A percentile compares a stretch with the other conserved stretches of the same genome.
These are phyloP conservation scores for Chrosomus eos DNA, from an alignment of 2,797 vertebrate genomes.

Conservation along the genomic window DNA sequence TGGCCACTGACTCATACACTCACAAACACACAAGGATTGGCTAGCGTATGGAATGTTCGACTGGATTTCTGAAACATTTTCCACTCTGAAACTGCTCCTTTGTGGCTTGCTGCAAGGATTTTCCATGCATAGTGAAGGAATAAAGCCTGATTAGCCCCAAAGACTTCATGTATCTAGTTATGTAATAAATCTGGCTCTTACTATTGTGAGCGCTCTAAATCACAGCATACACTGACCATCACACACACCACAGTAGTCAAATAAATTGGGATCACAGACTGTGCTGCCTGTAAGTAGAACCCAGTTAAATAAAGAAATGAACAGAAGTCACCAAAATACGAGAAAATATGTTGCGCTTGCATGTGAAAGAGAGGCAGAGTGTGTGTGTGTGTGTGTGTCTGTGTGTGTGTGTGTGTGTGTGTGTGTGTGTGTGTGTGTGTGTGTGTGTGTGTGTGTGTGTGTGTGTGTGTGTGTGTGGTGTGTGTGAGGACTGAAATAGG, in stretches of 20 bases:
- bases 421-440: neutral
- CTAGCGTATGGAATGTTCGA: conserved; percentile 37
- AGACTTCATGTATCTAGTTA: conserved; percentile 30
- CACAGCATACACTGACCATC: neutral
- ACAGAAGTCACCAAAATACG: conserved; percentile 9
- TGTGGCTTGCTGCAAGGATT: conserved; percentile 44
- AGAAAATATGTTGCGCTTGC: neutral
- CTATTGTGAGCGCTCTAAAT: conserved; percentile 3
- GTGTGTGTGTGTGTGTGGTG: neutral
- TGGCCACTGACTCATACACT: conserved; percentile 30
- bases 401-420: neutral
- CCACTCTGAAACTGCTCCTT: conserved; percentile 36
- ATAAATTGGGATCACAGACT: conserved; percentile 2
- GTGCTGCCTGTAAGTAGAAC: neutral
- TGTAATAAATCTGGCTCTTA: conserved; percentile 30
- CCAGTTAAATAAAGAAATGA: conserved; percentile 1
- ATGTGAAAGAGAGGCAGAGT: conserved; percentile 10
- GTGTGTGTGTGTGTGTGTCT: neutral
- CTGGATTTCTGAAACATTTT: conserved; percentile 46
- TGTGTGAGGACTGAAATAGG: conserved; percentile 12
- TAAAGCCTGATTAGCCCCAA: conserved; percentile 26
- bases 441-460: neutral
- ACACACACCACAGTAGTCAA: neutral
- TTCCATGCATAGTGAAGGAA: conserved; percentile 36
- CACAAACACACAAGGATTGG: conserved; percentile 44